Evolutionary conservation across 2,888 invertebrate genomes (phyloP), one percentile per base, ranked within the genome.

Genomic region (Drosophila robusta): DNA sequence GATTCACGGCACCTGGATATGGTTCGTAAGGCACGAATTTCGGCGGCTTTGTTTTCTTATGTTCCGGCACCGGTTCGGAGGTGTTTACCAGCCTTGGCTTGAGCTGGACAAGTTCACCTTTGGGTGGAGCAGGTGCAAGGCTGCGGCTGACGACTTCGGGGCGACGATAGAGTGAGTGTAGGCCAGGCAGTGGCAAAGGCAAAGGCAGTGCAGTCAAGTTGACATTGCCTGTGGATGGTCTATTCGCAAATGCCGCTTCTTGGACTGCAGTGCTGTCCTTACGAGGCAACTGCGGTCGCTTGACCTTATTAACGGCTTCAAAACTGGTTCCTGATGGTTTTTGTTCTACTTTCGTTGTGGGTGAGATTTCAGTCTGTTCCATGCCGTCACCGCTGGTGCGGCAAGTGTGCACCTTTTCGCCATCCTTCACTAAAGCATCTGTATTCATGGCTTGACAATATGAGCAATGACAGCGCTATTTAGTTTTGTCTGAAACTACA

Each of bases 11-110:
- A 14, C 95, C 97, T 87, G 97, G 95, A 89, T 97, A 97, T 0
- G 97, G 97, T 89, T 98, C 97, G 80, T 96, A 97, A 0, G 97
- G 97, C 36, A 98, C 94, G 91, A 97, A 97, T 90, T 96, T 97
- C 0, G 97, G 96, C 76, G 95, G 95, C 85, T 94, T 92, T 0
- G 87, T 90, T 74, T 90, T 91, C 39, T 90, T 91, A 50, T 91
- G 90, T 18, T 90, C 90, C 4, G 89, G 82, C 41, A 80, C 45
- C 0, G 57, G 36, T 3, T 78, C 72, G 3, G 63, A 47, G 1
- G 46, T 44, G 44, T 94, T 93, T 14, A 95, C 92, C 70, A 95
- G 93, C 80, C 94, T 95, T 11, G 96, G 95, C 50, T 95, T 92
- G 57, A 95, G 90, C 77, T 93, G 93, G n/a, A 94, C 92, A 56